phyloP scores from a whole-genome alignment of 1,140 invertebrate species.

The Heliconius eleuchia region DNA sequence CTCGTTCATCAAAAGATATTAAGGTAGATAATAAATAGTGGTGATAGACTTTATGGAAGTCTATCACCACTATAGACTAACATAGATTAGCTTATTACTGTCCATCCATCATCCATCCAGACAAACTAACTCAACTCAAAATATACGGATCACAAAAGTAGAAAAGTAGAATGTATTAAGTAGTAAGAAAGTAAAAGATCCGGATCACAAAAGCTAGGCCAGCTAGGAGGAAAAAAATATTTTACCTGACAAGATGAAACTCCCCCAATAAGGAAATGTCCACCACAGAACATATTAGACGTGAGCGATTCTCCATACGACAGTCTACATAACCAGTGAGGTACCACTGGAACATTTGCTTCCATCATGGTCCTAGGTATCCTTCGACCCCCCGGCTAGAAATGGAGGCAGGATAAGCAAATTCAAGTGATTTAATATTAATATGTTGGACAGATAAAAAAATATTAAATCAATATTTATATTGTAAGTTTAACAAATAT shows the following conservation, averaged over 20 bases:
- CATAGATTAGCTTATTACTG: too few relatives aligned
- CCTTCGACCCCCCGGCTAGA: slow-evolving; percentile 59
- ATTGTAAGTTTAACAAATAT: too few relatives aligned
- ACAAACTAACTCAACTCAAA: background rate
- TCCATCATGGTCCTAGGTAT: slow-evolving; percentile 73
- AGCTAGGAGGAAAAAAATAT: background rate
- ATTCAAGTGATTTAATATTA: background rate
- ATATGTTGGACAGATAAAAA: background rate
- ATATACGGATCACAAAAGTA: too few relatives aligned
- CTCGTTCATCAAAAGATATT: too few relatives aligned
- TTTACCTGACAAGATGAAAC: slow-evolving; percentile 76
- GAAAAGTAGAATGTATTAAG: too few relatives aligned
- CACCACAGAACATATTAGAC: slow-evolving; percentile 76
- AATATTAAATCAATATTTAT: too few relatives aligned
- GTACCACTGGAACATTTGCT: slow-evolving; percentile 71
- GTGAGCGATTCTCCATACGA: slow-evolving; percentile 72
- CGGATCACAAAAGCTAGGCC: background rate
- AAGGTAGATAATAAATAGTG: too few relatives aligned
- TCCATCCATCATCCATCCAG: too few relatives aligned
- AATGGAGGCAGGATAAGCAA: background rate
- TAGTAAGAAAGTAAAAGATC: too few relatives aligned
- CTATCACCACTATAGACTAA: too few relatives aligned
- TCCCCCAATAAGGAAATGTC: slow-evolving; percentile 74
- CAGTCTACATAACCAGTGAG: slow-evolving; percentile 69
- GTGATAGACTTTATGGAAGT: too few relatives aligned